These are phyloP conservation scores for Euura lappo DNA, from an alignment of 1,140 invertebrate genomes.

Conservation along the genomic window DNA sequence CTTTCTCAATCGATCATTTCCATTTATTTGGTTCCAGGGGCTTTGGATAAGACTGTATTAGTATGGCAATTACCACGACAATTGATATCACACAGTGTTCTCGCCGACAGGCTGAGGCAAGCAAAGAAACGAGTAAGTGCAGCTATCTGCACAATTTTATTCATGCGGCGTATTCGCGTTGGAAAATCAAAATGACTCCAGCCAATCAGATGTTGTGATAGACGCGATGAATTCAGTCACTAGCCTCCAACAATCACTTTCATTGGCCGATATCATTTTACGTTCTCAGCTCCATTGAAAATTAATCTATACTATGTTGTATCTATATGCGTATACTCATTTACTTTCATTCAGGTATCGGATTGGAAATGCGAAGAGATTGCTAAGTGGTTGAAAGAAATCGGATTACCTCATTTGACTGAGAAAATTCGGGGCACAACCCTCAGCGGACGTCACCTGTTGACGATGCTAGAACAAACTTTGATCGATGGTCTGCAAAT, in stretches of 20 bases:
- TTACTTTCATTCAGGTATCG: constrained; percentile 33
- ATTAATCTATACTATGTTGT: not conserved
- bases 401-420: constrained; percentile 62
- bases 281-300: no score
- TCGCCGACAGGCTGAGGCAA: constrained; percentile 47
- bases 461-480: constrained; percentile 62
- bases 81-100: constrained; percentile 53
- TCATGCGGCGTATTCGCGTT: no score
- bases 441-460: constrained; percentile 67
- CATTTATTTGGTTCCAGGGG: constrained; percentile 39
- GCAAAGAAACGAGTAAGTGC: constrained; percentile 43
- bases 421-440: constrained; percentile 57
- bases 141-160: no score
- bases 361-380: constrained; percentile 70
- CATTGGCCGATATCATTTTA: no score
- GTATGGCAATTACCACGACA: constrained; percentile 65
- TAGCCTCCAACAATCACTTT: no score
- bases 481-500: constrained; percentile 63
- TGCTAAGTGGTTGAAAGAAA: constrained; percentile 67
- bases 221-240: no score
- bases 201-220: no score
- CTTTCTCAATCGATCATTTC: not conserved
- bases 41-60: constrained; percentile 63
- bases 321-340: not conserved
- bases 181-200: no score